phyloP scores from a whole-genome alignment of 2,113 vertebrate species.

The Mola mola region DNA sequence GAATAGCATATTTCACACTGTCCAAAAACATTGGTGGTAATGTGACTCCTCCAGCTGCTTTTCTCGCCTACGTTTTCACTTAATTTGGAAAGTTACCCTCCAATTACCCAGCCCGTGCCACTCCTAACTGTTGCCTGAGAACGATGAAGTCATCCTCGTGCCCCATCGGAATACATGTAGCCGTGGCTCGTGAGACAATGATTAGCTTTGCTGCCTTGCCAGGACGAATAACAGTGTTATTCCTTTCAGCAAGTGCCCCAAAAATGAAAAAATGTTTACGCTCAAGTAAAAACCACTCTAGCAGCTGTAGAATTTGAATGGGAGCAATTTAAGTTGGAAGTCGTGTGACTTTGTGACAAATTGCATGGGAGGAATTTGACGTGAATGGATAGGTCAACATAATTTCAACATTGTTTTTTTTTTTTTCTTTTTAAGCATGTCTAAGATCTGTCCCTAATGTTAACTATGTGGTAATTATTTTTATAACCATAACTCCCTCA shows the following conservation, averaged over 20 bases:
- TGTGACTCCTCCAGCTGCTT: conserved; percentile 8
- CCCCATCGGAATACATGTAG: not conserved
- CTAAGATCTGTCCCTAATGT: no score
- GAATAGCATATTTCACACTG: conserved; percentile 7
- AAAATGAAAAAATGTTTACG: not conserved
- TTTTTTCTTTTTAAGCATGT: no score
- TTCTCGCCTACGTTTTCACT: not conserved
- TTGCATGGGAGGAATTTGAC: no score
- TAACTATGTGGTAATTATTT: no score
- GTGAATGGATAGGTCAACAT: not conserved
- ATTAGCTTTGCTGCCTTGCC: not conserved
- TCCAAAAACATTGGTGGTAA: conserved; percentile 16
- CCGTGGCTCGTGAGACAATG: not conserved
- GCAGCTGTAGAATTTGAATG: no score
- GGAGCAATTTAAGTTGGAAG: not conserved
- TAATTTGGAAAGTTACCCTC: conserved; percentile 1
- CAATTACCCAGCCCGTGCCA: conserved; percentile 1
- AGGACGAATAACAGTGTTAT: not conserved
- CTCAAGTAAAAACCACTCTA: no score
- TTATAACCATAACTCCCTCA: no score
- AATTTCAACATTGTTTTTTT: no score
- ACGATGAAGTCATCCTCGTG: not conserved
- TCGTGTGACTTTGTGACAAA: no score
- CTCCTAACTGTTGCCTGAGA: not conserved
- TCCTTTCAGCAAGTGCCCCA: no score